Evolutionary conservation across 2,113 vertebrate species (phyloP), one percentile per base, ranked within the genome.

Genomic region (Polyodon spathula): DNA sequence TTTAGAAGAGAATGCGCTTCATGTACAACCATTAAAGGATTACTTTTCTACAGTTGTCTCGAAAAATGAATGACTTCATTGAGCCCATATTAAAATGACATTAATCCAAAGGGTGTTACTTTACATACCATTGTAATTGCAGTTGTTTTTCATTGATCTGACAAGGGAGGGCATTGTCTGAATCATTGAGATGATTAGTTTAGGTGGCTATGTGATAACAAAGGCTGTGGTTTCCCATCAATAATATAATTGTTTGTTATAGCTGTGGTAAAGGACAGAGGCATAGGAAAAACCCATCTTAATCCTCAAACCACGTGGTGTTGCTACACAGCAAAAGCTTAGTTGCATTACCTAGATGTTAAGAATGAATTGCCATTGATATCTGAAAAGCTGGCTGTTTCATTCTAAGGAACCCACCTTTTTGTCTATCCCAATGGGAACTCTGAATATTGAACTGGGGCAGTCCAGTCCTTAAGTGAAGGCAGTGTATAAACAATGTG

Each of bases 401-500:
- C n/a, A n/a, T n/a, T n/a, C n/a, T n/a, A 37, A 56, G 59, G 59
- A 48, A 37, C 39, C n/a, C 38, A 54, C 52, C 14, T 27, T 51
- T 56, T 56, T 54, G 56, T 44, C 55, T 42, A 12, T 62, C 61
- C 60, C 55, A 46, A 3, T n/a, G 11, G 57, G 63, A n/a, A 9
- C 38, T 48, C 56, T n/a, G 38, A 11, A 46, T 38, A 39, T 40
- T 40, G 15, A 46, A 44, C 15, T 40, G 50, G 65, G 67, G 67
- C 65, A 61, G 44, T 57, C 56, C n/a, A n/a, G n/a, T n/a, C n/a
- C 56, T 64, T 64, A 61, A 71, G 69, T 65, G 56, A 60, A 66
- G 64, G 58, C 40, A 62, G 69, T 74, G 62, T 67, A 64, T 63
- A 74, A 74, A 69, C 72, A 74, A 65, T 69, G 67, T 46, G 54